phyloP scores from a whole-genome alignment of 2,113 vertebrate species.

The Ictalurus punctatus region DNA sequence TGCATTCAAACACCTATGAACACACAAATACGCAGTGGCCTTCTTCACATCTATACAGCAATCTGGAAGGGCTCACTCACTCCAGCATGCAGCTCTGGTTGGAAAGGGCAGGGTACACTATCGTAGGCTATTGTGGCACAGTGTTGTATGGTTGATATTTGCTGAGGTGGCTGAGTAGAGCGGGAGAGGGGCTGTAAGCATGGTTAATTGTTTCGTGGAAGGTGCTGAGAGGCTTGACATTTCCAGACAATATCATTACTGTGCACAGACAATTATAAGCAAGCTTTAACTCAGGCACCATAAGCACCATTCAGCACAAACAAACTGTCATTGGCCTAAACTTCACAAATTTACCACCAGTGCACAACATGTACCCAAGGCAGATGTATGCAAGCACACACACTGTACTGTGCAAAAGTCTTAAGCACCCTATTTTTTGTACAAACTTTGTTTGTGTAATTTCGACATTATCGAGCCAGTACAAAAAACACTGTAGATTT shows the following conservation, averaged over 20 bases:
- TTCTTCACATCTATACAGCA: slow-evolving; percentile 26
- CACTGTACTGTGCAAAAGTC: no score
- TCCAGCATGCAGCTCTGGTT: slow-evolving; percentile 23
- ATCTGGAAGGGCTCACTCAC: slow-evolving; percentile 23
- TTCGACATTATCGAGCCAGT: no score
- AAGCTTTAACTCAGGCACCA: slow-evolving; percentile 32
- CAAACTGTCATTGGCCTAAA: slow-evolving; percentile 15
- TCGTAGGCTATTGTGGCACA: slow-evolving; percentile 31
- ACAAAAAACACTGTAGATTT: no score
- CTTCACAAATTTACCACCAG: slow-evolving; percentile 6
- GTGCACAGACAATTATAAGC: slow-evolving; percentile 46
- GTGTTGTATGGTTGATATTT: slow-evolving; percentile 37
- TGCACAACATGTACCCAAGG: neutral
- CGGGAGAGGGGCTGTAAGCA: slow-evolving; percentile 26
- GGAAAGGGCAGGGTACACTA: slow-evolving; percentile 43
- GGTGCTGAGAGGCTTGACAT: slow-evolving; percentile 55
- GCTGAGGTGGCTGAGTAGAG: slow-evolving; percentile 50
- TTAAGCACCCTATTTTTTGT: no score
- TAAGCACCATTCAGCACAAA: slow-evolving; percentile 32
- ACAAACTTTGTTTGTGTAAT: no score
- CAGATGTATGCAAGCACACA: slow-evolving; percentile 2
- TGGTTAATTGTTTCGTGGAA: slow-evolving; percentile 50
- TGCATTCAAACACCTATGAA: slow-evolving; percentile 2
- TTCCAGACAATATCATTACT: slow-evolving; percentile 55
- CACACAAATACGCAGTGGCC: slow-evolving; percentile 28